Conservation (phyloP, 2,888 invertebrate genomes). For the Notocelia uddmanniana region DNA sequence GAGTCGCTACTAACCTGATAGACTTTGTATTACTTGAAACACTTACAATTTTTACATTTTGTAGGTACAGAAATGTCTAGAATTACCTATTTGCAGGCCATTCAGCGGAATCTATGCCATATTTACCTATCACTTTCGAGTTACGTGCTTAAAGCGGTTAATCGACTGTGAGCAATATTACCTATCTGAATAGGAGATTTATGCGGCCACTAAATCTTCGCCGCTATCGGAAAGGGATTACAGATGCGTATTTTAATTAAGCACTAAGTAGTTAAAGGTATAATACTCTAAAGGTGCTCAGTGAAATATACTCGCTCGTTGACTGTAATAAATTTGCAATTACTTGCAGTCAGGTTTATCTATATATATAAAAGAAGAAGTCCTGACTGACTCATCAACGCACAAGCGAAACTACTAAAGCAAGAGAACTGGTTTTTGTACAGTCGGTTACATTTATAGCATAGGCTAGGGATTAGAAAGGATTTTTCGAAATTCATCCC, state of each 20-base stretch:
- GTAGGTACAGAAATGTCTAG: not conserved
- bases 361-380: too few relatives aligned
- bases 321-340: not conserved
- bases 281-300: not conserved
- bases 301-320: not conserved
- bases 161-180: slow-evolving; percentile 40
- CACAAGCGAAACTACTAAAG: too few relatives aligned
- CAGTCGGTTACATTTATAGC: too few relatives aligned
- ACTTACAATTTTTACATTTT: too few relatives aligned
- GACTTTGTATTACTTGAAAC: too few relatives aligned
- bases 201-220: slow-evolving; percentile 34
- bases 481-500: too few relatives aligned
- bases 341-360: not conserved
- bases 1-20: too few relatives aligned
- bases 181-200: slow-evolving; percentile 42
- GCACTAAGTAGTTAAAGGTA: not conserved
- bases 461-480: too few relatives aligned
- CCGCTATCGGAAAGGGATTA: slow-evolving; percentile 30
- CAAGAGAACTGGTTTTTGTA: too few relatives aligned
- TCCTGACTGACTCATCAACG: too few relatives aligned
- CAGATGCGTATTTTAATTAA: slow-evolving; percentile 37
- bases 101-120: slow-evolving; percentile 6
- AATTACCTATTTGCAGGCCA: not conserved
- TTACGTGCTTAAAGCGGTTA: slow-evolving; percentile 34
- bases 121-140: slow-evolving; percentile 24